Percentiles rank a stretch among this genome's conserved stretches.
phyloP scores from a whole-genome alignment of 2,797 vertebrate species.

The Helostoma temminkii region DNA sequence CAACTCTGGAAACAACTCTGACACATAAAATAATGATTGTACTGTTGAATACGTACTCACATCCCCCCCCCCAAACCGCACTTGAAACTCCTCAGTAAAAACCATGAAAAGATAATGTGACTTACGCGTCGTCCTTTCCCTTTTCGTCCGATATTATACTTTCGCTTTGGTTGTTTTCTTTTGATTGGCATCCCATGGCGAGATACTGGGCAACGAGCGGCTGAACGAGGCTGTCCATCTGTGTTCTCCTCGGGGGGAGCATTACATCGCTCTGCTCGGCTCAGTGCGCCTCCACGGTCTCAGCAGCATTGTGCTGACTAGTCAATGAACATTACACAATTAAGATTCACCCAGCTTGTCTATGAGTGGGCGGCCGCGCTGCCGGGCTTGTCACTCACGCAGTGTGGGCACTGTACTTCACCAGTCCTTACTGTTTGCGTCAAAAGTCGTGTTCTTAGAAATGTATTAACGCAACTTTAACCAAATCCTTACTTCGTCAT shows the following conservation, averaged over 20 bases:
- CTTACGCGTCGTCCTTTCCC: constrained; percentile 82
- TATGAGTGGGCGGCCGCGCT: constrained; percentile 76
- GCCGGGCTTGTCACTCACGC: constrained; percentile 69
- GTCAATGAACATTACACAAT: constrained; percentile 76
- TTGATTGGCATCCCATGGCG: constrained; percentile 83
- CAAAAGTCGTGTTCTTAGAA: constrained; percentile 11
- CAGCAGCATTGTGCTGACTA: constrained; percentile 78
- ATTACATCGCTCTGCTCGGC: constrained; percentile 71
- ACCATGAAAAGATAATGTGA: constrained; percentile 13
- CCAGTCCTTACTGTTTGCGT: constrained; percentile 22
- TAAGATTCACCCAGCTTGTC: constrained; percentile 69
- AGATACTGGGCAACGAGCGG: constrained; percentile 86
- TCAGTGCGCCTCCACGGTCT: constrained; percentile 69
- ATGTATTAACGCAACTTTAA: constrained; percentile 21
- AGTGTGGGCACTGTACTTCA: constrained; percentile 22
- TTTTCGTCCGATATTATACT: constrained; percentile 73
- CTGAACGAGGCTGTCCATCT: constrained; percentile 86
- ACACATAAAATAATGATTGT: neutral
- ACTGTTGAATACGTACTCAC: neutral
- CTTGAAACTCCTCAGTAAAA: constrained; percentile 2
- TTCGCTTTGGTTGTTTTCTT: constrained; percentile 76
- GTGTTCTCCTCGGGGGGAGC: constrained; percentile 78
- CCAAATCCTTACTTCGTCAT: neutral
- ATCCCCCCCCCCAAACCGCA: constrained; percentile 1
- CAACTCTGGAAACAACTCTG: neutral